Conservation (phyloP, 2,113 vertebrate genomes). For the Arvicanthis niloticus region DNA sequence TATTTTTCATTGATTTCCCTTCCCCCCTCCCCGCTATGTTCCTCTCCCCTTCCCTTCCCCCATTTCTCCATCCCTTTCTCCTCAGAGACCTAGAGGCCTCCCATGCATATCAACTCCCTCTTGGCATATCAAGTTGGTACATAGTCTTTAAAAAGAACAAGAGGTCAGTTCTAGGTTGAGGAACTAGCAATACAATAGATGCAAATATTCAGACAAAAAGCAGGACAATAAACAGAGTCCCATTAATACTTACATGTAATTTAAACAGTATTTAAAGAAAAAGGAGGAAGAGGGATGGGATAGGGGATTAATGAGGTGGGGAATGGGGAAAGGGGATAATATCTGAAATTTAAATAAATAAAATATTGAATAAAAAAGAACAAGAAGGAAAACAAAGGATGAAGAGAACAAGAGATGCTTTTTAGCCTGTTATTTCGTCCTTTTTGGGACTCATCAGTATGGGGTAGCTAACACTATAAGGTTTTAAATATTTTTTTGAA, state of each 20-base stretch:
- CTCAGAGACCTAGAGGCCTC: not conserved
- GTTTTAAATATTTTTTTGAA: not conserved
- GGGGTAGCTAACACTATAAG: conserved; percentile 1
- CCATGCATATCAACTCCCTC: not conserved
- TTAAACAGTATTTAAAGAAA: not conserved
- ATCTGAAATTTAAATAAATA: not conserved
- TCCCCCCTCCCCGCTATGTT: not conserved
- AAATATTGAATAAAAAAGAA: no score
- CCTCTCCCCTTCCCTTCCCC: not conserved
- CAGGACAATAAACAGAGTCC: no score
- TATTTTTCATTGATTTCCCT: not conserved
- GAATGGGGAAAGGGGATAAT: no score
- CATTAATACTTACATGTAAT: no score
- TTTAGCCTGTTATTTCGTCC: conserved; percentile 5
- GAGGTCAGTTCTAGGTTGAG: no score
- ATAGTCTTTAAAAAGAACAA: no score
- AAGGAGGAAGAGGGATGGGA: no score
- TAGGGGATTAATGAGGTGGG: no score
- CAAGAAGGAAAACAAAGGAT: not conserved
- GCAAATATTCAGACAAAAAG: no score
- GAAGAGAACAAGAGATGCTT: not conserved
- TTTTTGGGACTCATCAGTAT: conserved; percentile 52
- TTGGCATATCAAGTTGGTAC: not conserved
- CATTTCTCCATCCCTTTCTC: not conserved
- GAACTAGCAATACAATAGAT: no score